Evolutionary conservation across 1,140 invertebrate genomes (phyloP).

Genomic region (Schlechtendalia chinensis): DNA sequence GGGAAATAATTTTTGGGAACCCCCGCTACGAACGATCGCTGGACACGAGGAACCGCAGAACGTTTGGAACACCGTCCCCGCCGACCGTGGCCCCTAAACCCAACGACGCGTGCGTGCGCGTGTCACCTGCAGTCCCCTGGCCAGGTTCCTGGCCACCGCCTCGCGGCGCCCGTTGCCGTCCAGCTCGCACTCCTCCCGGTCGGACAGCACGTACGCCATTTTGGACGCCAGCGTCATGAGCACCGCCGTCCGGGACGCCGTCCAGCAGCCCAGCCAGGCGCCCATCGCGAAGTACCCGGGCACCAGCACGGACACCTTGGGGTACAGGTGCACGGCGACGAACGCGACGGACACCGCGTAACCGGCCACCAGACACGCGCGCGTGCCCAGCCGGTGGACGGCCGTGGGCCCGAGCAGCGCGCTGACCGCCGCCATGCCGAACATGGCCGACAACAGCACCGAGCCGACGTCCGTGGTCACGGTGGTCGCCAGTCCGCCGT

Average conservation of each 20-base stretch:
- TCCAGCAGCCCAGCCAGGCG: constrained; percentile 60
- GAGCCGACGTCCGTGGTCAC: constrained; percentile 59
- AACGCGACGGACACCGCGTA: constrained; percentile 62
- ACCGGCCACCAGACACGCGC: constrained; percentile 58
- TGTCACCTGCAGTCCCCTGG: constrained; percentile 57
- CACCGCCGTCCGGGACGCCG: constrained; percentile 61
- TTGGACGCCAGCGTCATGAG: constrained; percentile 63
- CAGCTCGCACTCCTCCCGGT: constrained; percentile 59
- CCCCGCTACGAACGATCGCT: too few species aligned
- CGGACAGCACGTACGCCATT: constrained; percentile 61
- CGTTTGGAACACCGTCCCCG: too few species aligned
- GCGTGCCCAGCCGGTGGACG: constrained; percentile 61
- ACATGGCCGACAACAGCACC: constrained; percentile 60
- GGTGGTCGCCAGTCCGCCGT: constrained; percentile 16
- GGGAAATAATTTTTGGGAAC: too few species aligned
- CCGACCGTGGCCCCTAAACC: too few species aligned
- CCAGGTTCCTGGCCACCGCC: constrained; percentile 55
- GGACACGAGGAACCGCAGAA: too few species aligned
- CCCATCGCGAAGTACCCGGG: constrained; percentile 65
- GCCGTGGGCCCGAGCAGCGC: constrained; percentile 60
- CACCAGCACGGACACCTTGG: constrained; percentile 63
- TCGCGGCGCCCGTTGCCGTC: constrained; percentile 55
- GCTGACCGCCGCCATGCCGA: constrained; percentile 60
- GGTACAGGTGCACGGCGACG: constrained; percentile 63
- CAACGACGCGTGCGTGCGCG: too few species aligned